Evolutionary conservation across 1,140 invertebrate genomes (phyloP).

Genomic region (Epicauta chinensis): DNA sequence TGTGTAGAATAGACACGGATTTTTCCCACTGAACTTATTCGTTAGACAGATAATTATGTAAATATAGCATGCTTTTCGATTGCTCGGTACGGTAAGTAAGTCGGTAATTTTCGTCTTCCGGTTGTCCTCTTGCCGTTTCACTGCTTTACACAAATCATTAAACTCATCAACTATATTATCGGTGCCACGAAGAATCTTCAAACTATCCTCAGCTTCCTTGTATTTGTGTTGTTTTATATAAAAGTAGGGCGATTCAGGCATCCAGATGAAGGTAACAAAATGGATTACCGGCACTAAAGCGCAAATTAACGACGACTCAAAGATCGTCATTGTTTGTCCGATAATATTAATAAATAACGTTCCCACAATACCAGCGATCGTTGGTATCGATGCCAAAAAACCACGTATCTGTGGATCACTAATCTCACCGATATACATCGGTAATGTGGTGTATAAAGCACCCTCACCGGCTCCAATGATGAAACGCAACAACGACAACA

Average conservation of each 20-base stretch:
- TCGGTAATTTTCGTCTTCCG: conserved; percentile 41
- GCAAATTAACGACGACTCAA: conserved; percentile 47
- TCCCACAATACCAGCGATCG: conserved; percentile 46
- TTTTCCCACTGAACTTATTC: conserved; percentile 60
- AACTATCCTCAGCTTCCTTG: conserved; percentile 62
- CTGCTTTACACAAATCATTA: conserved; percentile 56
- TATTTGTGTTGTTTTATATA: conserved; percentile 66
- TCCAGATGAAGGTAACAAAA: conserved; percentile 49
- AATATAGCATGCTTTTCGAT: conserved; percentile 45
- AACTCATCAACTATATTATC: conserved; percentile 75
- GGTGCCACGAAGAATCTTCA: conserved; percentile 72
- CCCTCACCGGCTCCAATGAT: conserved; percentile 61
- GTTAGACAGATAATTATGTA: conserved; percentile 52
- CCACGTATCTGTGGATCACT: conserved; percentile 54
- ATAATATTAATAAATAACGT: conserved; percentile 62
- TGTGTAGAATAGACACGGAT: conserved; percentile 59
- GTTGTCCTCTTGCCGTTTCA: conserved; percentile 37
- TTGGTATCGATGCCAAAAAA: conserved; percentile 31
- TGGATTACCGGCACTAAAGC: conserved; percentile 47
- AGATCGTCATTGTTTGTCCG: conserved; percentile 52
- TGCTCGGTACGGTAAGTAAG: conserved; percentile 44
- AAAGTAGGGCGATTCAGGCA: conserved; percentile 88
- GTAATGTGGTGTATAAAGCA: conserved; percentile 57
- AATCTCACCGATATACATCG: conserved; percentile 62
- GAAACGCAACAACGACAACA: conserved; percentile 38